Evolutionary conservation across 1,140 invertebrate genomes (phyloP), one percentile per base, ranked within the genome.

Genomic region (Drosophila malerkotliana): DNA sequence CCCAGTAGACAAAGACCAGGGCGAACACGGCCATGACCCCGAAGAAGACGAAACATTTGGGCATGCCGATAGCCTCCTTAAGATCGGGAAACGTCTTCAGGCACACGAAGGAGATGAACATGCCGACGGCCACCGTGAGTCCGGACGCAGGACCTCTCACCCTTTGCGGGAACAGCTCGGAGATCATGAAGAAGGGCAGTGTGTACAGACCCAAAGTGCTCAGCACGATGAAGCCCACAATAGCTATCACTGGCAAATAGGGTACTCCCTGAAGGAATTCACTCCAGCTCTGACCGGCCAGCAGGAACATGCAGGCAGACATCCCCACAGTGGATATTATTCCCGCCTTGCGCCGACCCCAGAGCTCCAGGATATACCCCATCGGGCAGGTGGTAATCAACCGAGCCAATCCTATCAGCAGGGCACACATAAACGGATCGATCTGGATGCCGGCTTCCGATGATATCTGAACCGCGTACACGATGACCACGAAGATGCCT

Each of bases 401-500:
- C 18, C 94, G 91, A 0, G 93, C 93, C 1, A 93, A 2, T 4
- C 94, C 95, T 39, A 95, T 79, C 0, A 94, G 89, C 26, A 94
- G 92, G 0, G 94, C 93, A 1, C 93, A 93, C 8, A 95, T 59
- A 49, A 94, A 94, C 0, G 93, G 92, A 79, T 95, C 93, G 1
- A 94, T 92, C 2, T 82, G 85, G 3, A 95, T 92, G 1, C 94
- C 93, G 1, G 94, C 93, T 32, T 94, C 93, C 6, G 62, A 66
- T 0, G 94, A 93, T 73, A 97, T 92, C 92, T 96, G 90, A 15
- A 94, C 92, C 0, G 96, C 95, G 73, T 97, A 97, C 62, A 96
- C 96, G 34, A 96, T 94, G 3, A 96, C 92, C 4, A 96, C 95
- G 74, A 96, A 96, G 18, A 95, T 94, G 1, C 96, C 96, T 2